Evolutionary conservation across 2,113 vertebrate genomes (phyloP), one percentile per base, ranked within the genome.

Genomic region (Heptranchias perlo): DNA sequence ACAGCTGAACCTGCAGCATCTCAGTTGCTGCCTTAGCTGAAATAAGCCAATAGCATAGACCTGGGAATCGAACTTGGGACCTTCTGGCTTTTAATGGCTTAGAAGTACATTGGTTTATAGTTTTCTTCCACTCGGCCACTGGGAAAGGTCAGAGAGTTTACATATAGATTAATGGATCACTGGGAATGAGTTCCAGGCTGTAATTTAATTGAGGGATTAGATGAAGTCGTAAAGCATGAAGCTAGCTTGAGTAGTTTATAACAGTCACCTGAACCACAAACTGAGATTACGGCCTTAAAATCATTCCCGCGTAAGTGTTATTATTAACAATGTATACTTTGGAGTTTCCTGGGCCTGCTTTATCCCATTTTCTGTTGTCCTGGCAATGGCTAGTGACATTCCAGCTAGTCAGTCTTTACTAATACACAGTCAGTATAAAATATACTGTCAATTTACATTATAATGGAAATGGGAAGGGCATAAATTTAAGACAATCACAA

Each of bases 141-240:
- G 39, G 78, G 16, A 44, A 82, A 82, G 78, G 39, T 82, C 78
- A 82, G 39, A 82, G 39, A 82, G 76, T 82, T 82, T 82, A 82
- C 76, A 47, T 35, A 35, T 58, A 91, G 87, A 91, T 58, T 58
- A 91, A 91, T 91, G 47, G 87, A 91, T 91, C 54, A 58, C 87
- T 91, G 87, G 54, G 87, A 91, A 54, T 49, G 86, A 89, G 86
- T 89, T 54, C 14, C 86, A 89, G 86, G 47, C 49, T 89, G 49
- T 61, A 91, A 91, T 91, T 58, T 35, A 28, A 52, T 35, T 35
- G 49, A 35, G 54, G 52, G 54, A 31, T 61, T 58, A 82, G 47
- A 82, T 44, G 78, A 82, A 82, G n/a, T n/a, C n/a, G 13, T 82
- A 47, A 82, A 82, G 78, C 78, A 44, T 82, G 78, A 82, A 82